Evolutionary conservation across 2,888 invertebrate species (phyloP).

Genomic region (Podabrus alpinus): DNA sequence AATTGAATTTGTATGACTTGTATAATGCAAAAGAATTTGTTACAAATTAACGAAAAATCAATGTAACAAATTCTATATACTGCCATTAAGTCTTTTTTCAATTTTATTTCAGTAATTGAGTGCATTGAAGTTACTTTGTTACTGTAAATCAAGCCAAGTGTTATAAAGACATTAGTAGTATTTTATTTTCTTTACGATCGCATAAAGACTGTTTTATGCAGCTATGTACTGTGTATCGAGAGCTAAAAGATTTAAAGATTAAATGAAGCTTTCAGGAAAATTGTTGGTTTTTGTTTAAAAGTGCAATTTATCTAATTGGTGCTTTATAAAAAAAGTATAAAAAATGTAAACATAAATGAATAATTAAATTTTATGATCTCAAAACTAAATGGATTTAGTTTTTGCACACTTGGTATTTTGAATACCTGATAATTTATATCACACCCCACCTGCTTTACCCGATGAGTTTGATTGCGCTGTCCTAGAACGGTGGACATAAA

Average conservation of each 20-base stretch:
- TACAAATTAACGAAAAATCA: background rate
- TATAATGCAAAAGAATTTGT: background rate
- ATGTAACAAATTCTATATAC: background rate
- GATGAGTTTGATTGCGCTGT: conserved; percentile 32
- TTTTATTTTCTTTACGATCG: conserved; percentile 12
- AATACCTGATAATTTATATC: background rate
- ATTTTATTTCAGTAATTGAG: conserved; percentile 10
- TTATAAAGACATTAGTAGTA: conserved; percentile 8
- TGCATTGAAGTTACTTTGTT: conserved; percentile 13
- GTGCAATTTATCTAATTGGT: background rate
- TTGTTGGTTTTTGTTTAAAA: conserved; percentile 30
- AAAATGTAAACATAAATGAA: background rate
- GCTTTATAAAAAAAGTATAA: too few species aligned
- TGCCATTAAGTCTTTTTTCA: background rate
- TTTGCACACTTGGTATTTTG: background rate
- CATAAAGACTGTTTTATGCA: conserved; percentile 16
- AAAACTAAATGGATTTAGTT: background rate
- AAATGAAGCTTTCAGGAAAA: conserved; percentile 35
- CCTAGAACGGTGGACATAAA: conserved; percentile 31
- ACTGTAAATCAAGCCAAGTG: conserved; percentile 13
- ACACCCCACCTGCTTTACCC: conserved; percentile 4
- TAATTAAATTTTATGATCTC: background rate
- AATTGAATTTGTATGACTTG: background rate
- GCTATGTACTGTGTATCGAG: conserved; percentile 32
- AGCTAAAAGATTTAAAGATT: conserved; percentile 29